Base-by-base conservation (phyloP, 1,140 invertebrate genomes). In the Drosophila ercepeae region DNA sequence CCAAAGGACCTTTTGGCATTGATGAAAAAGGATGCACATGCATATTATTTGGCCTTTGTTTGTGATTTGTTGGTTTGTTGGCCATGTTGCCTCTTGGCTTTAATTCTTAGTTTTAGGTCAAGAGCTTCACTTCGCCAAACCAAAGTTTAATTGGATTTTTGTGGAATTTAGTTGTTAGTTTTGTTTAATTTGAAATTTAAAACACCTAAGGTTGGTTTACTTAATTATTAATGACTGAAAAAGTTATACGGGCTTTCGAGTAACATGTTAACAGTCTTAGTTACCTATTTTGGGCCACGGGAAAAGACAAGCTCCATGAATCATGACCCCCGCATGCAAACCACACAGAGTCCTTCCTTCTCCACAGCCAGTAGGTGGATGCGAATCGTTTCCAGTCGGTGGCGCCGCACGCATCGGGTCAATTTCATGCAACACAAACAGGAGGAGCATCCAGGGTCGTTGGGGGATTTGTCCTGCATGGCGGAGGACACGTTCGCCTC, bases 341-440 rank as follows among this genome's bases (percentile, higher is more conserved):
- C 8, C 39, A 18, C 16, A 18, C 16, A 18, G 36, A 14, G n/a
- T n/a, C n/a, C 2, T 16, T 3, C 36, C 36, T 16, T 59, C 63
- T 51, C 61, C 68, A 59, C 53, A 21, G 21, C 13, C 27, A 19
- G 14, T 13, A 19, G 36, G 23, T 6, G n/a, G 5, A 21, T 13
- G 46, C 25, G 61, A 67, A 27, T 67, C 63, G 49, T 48, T 54
- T 54, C 42, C 64, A 69, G 46, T 53, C 25, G 50, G 68, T 63
- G 65, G 58, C 48, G 72, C 63, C 68, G 68, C 81, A 86, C 73
- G 82, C 81, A 88, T 48, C 58, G 61, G 81, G 76, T 86, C 82
- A 86, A 88, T 86, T 86, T 88, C 81, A 84, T 86, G 72, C 75
- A 75, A 54, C 61, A 65, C 69, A 77, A 67, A 55, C 54, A 67